Evolutionary conservation across 1,140 invertebrate species (phyloP).

Genomic region (Mizuhopecten yessoensis): DNA sequence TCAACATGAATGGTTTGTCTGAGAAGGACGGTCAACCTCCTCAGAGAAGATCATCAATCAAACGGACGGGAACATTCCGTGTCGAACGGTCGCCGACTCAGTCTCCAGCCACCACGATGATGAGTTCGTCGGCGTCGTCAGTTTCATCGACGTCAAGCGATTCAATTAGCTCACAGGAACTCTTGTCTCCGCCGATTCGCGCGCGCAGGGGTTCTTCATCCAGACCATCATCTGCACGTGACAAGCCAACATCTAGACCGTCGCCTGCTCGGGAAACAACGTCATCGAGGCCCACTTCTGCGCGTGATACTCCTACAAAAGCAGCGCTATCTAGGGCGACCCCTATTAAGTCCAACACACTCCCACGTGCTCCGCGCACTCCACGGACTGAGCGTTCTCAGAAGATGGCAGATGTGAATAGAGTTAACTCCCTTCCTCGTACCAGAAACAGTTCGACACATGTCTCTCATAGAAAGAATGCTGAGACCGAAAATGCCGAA

Average conservation of each 20-base stretch:
- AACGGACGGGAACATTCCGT: conserved; percentile 69
- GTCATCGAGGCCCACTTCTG: conserved; percentile 54
- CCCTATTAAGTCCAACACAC: neutral
- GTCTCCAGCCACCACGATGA: conserved; percentile 42
- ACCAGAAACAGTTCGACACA: neutral
- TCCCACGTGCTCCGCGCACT: neutral
- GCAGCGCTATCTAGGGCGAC: conserved; percentile 22
- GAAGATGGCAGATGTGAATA: neutral
- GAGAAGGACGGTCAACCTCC: conserved; percentile 54
- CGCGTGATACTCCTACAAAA: conserved; percentile 36
- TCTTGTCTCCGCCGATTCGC: conserved; percentile 47
- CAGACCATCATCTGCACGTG: conserved; percentile 51
- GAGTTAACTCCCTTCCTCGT: neutral
- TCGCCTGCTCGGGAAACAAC: too few species aligned
- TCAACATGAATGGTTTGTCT: conserved; percentile 59
- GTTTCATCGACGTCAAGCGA: conserved; percentile 66
- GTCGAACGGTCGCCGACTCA: conserved; percentile 61
- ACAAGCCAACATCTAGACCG: conserved; percentile 55
- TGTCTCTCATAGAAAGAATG: conserved; percentile 43
- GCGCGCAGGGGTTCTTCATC: conserved; percentile 54
- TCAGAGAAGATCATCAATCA: conserved; percentile 62
- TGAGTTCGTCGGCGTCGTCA: conserved; percentile 56
- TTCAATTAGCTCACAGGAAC: conserved; percentile 68
- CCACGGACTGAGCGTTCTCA: conserved; percentile 7
- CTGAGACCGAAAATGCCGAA: conserved; percentile 41